Evolutionary conservation across 2,888 invertebrate genomes (phyloP).

Genomic region (Papilio demoleus): DNA sequence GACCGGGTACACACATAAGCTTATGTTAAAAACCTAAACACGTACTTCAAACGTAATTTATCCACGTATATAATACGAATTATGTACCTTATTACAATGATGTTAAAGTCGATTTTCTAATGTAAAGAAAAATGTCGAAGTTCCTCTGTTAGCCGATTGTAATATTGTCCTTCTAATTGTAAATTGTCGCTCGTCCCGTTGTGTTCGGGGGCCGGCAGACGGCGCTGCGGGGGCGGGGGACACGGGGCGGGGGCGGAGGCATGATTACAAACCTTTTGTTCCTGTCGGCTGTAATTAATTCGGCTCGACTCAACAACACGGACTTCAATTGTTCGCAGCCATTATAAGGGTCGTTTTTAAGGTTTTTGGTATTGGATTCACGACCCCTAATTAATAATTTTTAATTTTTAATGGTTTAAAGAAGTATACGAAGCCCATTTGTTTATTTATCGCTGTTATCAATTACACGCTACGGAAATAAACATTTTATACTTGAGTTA

Average conservation of each 20-base stretch:
- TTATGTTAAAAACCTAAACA: slow-evolving; percentile 15
- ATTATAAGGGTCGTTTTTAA: slow-evolving; percentile 16
- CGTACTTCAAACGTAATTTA: slow-evolving; percentile 2
- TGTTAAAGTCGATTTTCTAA: not conserved
- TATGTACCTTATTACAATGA: not conserved
- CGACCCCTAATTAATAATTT: slow-evolving; percentile 1
- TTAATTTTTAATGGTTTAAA: not conserved
- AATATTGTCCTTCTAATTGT: slow-evolving; percentile 18
- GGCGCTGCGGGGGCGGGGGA: not conserved
- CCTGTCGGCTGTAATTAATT: slow-evolving; percentile 17
- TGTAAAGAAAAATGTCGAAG: not conserved
- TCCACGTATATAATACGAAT: not conserved
- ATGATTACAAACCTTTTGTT: slow-evolving; percentile 21
- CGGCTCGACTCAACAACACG: slow-evolving; percentile 4
- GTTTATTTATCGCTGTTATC: not conserved
- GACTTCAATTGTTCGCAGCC: slow-evolving; percentile 6
- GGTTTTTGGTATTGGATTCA: not conserved
- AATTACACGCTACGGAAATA: not conserved
- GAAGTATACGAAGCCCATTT: not conserved
- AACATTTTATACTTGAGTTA: not conserved
- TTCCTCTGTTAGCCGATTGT: slow-evolving; percentile 2
- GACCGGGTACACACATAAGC: not conserved
- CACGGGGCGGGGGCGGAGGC: not conserved
- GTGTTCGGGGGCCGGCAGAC: not conserved
- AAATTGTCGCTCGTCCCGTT: slow-evolving; percentile 13